Conservation (phyloP, 30 jellyfish, hydroid and myxozoan genomes). For the Cassiopea andromeda region DNA sequence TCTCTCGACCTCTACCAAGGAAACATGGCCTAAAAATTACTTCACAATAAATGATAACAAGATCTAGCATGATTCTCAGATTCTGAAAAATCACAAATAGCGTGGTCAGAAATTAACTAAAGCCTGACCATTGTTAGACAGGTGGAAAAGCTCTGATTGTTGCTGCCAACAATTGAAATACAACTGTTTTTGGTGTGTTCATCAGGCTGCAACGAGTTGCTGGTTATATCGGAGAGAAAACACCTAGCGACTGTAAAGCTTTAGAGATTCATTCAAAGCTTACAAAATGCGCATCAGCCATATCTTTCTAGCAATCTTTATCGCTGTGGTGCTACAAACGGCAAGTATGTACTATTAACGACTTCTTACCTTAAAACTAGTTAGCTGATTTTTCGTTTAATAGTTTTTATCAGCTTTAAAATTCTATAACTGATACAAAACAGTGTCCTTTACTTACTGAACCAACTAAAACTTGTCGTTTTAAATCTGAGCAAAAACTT, state of each 20-base stretch:
- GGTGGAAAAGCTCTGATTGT: not conserved
- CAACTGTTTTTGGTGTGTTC: slow-evolving; percentile 4
- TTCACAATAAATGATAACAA: not conserved
- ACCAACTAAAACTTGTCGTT: too few relatives aligned
- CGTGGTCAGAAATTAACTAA: not conserved
- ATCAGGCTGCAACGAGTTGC: not conserved
- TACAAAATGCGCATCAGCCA: not conserved
- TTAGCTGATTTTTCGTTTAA: too few relatives aligned
- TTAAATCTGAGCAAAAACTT: too few relatives aligned
- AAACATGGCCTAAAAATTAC: not conserved
- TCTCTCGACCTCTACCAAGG: not conserved
- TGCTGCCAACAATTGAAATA: not conserved
- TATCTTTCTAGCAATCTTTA: not conserved
- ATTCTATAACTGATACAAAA: too few relatives aligned
- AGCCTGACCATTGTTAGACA: not conserved
- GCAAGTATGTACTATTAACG: too few relatives aligned
- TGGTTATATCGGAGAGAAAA: not conserved
- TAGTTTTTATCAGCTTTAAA: not conserved
- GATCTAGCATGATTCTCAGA: not conserved
- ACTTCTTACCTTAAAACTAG: too few relatives aligned
- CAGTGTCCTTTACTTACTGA: too few relatives aligned
- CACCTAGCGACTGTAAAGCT: not conserved
- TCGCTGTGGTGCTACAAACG: not conserved
- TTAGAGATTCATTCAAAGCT: not conserved
- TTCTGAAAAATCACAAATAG: not conserved